Evolutionary conservation across 2,888 invertebrate species (phyloP).

Genomic region (Amitus sp.): DNA sequence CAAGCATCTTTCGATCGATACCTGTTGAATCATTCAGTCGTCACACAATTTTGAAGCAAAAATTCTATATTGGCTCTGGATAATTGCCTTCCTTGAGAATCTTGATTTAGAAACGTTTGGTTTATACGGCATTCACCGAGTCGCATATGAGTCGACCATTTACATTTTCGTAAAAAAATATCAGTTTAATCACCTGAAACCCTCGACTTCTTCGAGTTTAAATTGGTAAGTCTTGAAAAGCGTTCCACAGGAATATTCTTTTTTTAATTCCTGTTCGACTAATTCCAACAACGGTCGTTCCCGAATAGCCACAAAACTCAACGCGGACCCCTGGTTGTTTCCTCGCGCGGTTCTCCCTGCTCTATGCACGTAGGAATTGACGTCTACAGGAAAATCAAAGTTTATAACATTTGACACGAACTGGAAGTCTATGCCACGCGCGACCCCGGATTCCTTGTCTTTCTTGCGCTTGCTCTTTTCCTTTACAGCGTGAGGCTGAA

Average conservation of each 20-base stretch:
- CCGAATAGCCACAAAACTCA: constrained; percentile 87
- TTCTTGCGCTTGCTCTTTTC: constrained; percentile 72
- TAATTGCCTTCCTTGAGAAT: too few relatives aligned
- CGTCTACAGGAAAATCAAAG: constrained; percentile 95
- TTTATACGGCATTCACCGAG: too few relatives aligned
- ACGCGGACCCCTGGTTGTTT: constrained; percentile 84
- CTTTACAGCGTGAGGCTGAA: constrained; percentile 55
- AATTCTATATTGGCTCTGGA: too few relatives aligned
- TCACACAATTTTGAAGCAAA: constrained; percentile 4
- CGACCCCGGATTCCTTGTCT: constrained; percentile 95
- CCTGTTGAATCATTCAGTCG: constrained; percentile 38
- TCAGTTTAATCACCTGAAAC: constrained; percentile 77
- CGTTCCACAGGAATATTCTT: constrained; percentile 72
- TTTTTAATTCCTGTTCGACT: constrained; percentile 79
- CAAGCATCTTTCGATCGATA: constrained; percentile 96
- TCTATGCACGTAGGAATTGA: constrained; percentile 93
- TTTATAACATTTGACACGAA: constrained; percentile 97
- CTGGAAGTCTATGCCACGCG: constrained; percentile 98
- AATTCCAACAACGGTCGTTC: constrained; percentile 79
- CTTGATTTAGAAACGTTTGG: too few relatives aligned
- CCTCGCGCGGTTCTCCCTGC: constrained; percentile 93
- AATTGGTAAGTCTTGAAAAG: constrained; percentile 87
- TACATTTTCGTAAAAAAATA: constrained; percentile 6
- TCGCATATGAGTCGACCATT: too few relatives aligned
- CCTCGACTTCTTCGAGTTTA: constrained; percentile 94